Evolutionary conservation across 2,113 vertebrate genomes (phyloP).

Genomic region (Apus apus): DNA sequence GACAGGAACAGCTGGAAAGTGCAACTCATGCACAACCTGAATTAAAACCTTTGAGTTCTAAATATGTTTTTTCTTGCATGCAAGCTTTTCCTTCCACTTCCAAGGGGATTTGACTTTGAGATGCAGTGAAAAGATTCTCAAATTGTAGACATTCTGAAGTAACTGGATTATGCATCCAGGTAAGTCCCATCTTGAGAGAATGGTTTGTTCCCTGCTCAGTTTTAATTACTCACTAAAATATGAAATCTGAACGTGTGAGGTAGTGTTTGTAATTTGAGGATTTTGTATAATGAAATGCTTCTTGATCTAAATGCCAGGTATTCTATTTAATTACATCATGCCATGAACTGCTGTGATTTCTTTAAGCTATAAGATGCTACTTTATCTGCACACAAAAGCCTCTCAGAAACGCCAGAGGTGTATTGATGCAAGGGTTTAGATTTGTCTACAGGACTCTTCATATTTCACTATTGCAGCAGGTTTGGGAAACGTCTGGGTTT

Average conservation of each 20-base stretch:
- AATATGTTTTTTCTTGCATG: background rate
- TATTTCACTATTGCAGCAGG: background rate
- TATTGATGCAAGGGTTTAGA: background rate
- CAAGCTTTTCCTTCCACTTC: background rate
- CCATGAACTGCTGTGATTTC: background rate
- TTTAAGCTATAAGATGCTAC: background rate
- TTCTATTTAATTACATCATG: background rate
- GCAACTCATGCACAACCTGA: background rate
- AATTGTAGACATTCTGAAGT: background rate
- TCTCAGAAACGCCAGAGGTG: background rate
- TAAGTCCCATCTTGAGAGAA: background rate
- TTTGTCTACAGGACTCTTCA: background rate
- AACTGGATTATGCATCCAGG: background rate
- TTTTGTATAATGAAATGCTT: background rate
- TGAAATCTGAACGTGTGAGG: background rate
- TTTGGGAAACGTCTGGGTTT: background rate
- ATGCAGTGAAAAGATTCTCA: background rate
- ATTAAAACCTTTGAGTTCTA: background rate
- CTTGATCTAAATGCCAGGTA: background rate
- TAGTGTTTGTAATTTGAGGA: background rate
- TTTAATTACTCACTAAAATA: background rate
- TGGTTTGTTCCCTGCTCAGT: background rate
- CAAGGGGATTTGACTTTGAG: background rate
- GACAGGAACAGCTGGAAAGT: background rate
- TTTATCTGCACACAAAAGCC: background rate